Evolutionary conservation across 2,113 vertebrate genomes (phyloP).

Genomic region (Oreochromis niloticus): DNA sequence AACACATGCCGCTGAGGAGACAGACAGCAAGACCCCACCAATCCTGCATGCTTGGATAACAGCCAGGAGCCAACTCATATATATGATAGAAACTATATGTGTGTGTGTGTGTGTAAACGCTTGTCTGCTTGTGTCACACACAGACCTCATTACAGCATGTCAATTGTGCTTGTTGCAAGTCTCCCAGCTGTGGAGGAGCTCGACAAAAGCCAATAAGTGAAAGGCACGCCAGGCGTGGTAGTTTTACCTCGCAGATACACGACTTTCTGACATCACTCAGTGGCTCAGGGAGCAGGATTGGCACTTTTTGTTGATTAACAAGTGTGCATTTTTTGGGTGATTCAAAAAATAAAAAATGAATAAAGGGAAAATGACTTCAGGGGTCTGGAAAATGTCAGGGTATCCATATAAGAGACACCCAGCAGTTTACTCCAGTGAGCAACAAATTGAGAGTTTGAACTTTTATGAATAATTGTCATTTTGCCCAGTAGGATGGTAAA

Average conservation of each 20-base stretch:
- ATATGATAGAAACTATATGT: not conserved
- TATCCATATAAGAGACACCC: not conserved
- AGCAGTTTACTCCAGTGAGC: not conserved
- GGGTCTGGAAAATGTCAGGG: not conserved
- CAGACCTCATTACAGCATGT: slow-evolving; percentile 59
- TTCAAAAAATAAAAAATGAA: not conserved
- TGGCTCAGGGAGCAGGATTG: slow-evolving; percentile 7
- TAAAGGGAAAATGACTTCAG: not conserved
- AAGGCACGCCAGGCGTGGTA: slow-evolving; percentile 32
- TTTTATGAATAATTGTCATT: not conserved
- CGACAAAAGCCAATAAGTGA: slow-evolving; percentile 44
- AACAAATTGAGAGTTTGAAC: not conserved
- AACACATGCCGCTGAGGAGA: slow-evolving; percentile 57
- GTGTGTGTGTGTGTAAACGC: slow-evolving; percentile 4
- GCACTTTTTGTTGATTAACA: not conserved
- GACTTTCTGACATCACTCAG: slow-evolving; percentile 19
- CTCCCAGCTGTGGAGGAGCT: slow-evolving; percentile 49
- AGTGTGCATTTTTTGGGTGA: not conserved
- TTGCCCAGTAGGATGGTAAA: not conserved
- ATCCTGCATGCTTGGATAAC: slow-evolving; percentile 6
- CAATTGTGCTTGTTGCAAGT: slow-evolving; percentile 42
- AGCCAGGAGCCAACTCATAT: slow-evolving; percentile 1
- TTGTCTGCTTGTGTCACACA: slow-evolving; percentile 25
- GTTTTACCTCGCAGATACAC: slow-evolving; percentile 13
- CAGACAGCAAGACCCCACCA: slow-evolving; percentile 37